Evolutionary conservation across 2,888 invertebrate species (phyloP), one percentile per base, ranked within the genome.

Genomic region (Folsomia candida): DNA sequence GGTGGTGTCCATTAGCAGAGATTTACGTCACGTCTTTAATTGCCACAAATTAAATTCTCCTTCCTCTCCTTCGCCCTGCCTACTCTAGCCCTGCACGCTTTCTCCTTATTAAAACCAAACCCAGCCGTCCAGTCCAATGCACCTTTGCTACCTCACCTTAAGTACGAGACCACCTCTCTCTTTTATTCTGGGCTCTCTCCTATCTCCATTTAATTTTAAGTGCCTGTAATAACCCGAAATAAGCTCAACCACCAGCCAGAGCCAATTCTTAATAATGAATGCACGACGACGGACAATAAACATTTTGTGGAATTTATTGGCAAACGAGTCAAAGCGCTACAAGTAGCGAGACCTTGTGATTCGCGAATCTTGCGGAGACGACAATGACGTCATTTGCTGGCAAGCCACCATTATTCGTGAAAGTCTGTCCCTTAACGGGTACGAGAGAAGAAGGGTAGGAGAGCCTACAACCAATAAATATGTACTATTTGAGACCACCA

Each of bases 21-120:
- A 54, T 54, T 54, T 54, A 54, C 54, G 54, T 54, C 54, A 54
- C n/a, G 6, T 54, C 54, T 54, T 54, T 54, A 54, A 54, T 54
- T 54, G 54, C 54, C 54, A 54, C 54, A 54, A 54, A 54, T 54
- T 54, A 54, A 54, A 54, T 54, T 54, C 54, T 54, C 54, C 22
- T 54, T 54, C 54, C 54, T n/a, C 22, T 14, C 54, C 6, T 54
- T n/a, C n/a, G 6, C 54, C 22, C 22, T 20, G 4, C 22, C 22
- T 54, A 18, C 54, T 20, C 6, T 20, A 54, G 20, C 4, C 18
- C 22, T 20, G n/a, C n/a, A n/a, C 6, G n/a, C 22, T 54, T 20
- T 54, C 22, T 54, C 54, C 54, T 54, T 20, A 54, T 20, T 54
- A 54, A 54, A 4, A 14, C 20, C 54, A 18, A 22, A 20, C 47